Percentiles rank a stretch among this genome's conserved stretches.
Evolutionary conservation across 2,888 invertebrate species (phyloP).

Genomic region (Bombyx huttoni): DNA sequence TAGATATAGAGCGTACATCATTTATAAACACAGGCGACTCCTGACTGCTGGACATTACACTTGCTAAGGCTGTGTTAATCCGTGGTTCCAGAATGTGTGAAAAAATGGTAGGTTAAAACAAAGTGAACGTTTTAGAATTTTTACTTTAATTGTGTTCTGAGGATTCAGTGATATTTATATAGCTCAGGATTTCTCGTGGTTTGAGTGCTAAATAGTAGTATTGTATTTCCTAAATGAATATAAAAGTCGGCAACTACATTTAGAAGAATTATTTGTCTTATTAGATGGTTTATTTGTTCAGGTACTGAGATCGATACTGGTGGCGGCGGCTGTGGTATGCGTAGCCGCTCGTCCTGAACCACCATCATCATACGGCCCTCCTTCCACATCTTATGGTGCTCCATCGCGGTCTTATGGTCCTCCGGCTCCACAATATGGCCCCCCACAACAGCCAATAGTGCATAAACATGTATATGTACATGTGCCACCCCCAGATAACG

Average conservation of each 20-base stretch:
- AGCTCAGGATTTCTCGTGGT: background rate
- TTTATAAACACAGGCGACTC: slow-evolving; percentile 66
- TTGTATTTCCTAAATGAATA: slow-evolving; percentile 2
- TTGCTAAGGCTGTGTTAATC: slow-evolving; percentile 44
- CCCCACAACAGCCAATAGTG: slow-evolving; percentile 81
- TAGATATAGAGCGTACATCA: slow-evolving; percentile 60
- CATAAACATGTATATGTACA: slow-evolving; percentile 94
- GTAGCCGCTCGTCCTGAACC: slow-evolving; percentile 70
- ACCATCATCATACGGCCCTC: slow-evolving; percentile 72
- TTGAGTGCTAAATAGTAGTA: slow-evolving; percentile 8
- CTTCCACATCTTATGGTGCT: slow-evolving; percentile 56
- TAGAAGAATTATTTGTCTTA: background rate
- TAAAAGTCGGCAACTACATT: background rate
- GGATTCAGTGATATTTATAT: slow-evolving; percentile 14
- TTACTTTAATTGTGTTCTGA: slow-evolving; percentile 12
- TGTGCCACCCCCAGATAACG: slow-evolving; percentile 90
- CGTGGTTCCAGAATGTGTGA: slow-evolving; percentile 57
- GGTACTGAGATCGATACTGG: slow-evolving; percentile 57
- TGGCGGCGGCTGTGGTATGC: slow-evolving; percentile 52
- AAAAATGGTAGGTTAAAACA: slow-evolving; percentile 55
- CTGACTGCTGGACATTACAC: slow-evolving; percentile 59
- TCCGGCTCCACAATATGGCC: slow-evolving; percentile 78
- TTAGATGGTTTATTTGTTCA: slow-evolving; percentile 40
- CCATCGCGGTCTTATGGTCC: slow-evolving; percentile 58
- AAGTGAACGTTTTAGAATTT: slow-evolving; percentile 11